phyloP scores from a whole-genome alignment of 2,113 vertebrate genomes.

The Pteropus alecto region DNA sequence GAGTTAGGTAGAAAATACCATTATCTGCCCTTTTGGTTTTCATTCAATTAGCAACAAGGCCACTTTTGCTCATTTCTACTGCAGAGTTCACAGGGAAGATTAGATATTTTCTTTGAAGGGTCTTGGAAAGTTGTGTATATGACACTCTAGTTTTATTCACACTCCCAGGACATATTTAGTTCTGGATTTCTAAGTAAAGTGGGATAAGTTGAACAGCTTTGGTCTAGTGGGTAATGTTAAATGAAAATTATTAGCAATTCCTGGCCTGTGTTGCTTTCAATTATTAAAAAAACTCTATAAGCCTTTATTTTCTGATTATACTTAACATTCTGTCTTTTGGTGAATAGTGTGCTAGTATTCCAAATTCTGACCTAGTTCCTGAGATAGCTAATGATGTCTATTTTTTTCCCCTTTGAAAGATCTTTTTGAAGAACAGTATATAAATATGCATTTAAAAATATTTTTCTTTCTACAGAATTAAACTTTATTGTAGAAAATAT shows the following conservation, averaged over 20 bases:
- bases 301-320: neutral
- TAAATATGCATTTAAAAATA: conserved; percentile 12
- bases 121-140: neutral
- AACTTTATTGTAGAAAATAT: conserved; percentile 2
- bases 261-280: neutral
- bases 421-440: neutral
- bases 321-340: neutral
- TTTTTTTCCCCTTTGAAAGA: neutral
- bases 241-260: conserved; percentile 37
- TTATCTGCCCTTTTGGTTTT: neutral
- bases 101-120: neutral
- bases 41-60: neutral
- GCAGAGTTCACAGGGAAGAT: neutral
- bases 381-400: neutral
- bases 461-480: conserved; percentile 27
- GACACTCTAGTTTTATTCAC: neutral
- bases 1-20: neutral
- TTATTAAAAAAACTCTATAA: neutral
- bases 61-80: neutral
- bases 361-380: conserved; percentile 1
- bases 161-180: neutral
- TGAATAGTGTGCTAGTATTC: neutral
- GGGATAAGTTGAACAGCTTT: neutral
- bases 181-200: conserved; percentile 27
- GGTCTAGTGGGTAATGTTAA: neutral